These are phyloP conservation scores for Zapus hudsonius DNA, from an alignment of 2,113 vertebrate species.

Conservation along the genomic window DNA sequence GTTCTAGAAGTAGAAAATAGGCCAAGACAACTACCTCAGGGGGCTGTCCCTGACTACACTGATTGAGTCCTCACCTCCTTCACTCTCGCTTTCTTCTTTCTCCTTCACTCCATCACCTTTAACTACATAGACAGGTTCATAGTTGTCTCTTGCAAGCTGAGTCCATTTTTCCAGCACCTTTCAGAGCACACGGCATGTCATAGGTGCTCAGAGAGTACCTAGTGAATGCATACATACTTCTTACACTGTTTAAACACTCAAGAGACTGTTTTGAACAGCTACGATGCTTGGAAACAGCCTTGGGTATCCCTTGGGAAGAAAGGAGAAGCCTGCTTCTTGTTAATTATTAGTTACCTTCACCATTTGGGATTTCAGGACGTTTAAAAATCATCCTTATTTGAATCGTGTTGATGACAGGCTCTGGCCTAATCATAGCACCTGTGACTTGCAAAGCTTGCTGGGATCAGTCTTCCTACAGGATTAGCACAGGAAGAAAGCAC, in stretches of 20 bases:
- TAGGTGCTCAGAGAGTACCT: not conserved
- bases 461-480: not conserved
- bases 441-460: not conserved
- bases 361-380: not conserved
- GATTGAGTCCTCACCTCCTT: not conserved
- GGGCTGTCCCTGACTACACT: not conserved
- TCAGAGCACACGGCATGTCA: not conserved
- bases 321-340: not conserved
- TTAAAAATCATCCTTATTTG: constrained; percentile 19
- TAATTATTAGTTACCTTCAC: constrained; percentile 55
- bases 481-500: not conserved
- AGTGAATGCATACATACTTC: not conserved
- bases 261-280: not conserved
- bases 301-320: constrained; percentile 25
- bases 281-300: not conserved
- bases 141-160: not conserved
- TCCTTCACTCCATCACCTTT: not conserved
- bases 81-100: not conserved
- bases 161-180: not conserved
- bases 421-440: not conserved
- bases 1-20: not conserved
- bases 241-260: not conserved
- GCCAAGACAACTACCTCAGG: too few relatives aligned
- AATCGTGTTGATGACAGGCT: not conserved
- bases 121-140: accelerated